A percentile compares a stretch with the other conserved stretches of the same genome.
Conservation (phyloP, 2,797 vertebrate species). For the Aplochiton taeniatus region DNA sequence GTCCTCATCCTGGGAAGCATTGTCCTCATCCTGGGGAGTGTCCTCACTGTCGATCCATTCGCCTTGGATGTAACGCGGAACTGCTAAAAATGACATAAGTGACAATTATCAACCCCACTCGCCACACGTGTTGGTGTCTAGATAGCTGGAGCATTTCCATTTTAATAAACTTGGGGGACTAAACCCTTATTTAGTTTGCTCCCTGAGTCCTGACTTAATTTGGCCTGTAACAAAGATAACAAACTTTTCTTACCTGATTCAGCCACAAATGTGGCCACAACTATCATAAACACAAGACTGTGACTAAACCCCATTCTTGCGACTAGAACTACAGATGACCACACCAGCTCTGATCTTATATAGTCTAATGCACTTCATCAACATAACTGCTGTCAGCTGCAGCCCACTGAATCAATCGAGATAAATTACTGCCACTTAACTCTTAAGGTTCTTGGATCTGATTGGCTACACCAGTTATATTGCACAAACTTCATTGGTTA, state of each 20-base stretch:
- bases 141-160: too few relatives aligned
- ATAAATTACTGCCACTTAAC: slow-evolving; percentile 26
- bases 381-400: slow-evolving; percentile 58
- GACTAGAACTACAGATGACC: fast-evolving
- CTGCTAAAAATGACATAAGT: slow-evolving; percentile 20
- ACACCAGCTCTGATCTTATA: slow-evolving; percentile 30
- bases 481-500: slow-evolving; percentile 35
- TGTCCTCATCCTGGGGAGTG: not conserved
- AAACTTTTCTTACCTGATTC: slow-evolving; percentile 47
- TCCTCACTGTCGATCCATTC: not conserved
- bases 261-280: slow-evolving; percentile 24
- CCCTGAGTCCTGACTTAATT: too few relatives aligned
- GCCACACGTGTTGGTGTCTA: too few relatives aligned
- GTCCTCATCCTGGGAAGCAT: too few relatives aligned
- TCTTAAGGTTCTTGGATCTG: slow-evolving; percentile 7
- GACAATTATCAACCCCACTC: too few relatives aligned
- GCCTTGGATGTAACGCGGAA: slow-evolving; percentile 13
- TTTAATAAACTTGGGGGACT: too few relatives aligned
- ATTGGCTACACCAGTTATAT: slow-evolving; percentile 8
- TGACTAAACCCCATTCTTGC: slow-evolving; percentile 52
- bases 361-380: slow-evolving; percentile 32
- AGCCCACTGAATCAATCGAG: slow-evolving; percentile 46
- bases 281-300: slow-evolving; percentile 37
- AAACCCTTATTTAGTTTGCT: too few relatives aligned
- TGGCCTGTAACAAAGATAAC: too few relatives aligned